Conservation (phyloP, 2,113 vertebrate species). For the Poeciliopsis turrubarensis region DNA sequence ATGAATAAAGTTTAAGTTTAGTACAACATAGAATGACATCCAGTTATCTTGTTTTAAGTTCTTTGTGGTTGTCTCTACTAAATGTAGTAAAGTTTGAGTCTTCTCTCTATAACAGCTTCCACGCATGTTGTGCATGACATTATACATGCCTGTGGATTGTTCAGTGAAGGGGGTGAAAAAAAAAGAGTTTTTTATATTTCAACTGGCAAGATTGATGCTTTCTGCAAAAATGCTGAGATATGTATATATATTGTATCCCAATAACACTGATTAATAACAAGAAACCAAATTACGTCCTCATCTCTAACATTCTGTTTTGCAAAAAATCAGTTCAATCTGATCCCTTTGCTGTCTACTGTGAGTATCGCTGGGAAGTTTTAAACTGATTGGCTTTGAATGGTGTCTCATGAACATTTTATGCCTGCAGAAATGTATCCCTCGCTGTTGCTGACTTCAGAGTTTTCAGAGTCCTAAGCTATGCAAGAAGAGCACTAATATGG, state of each 20-base stretch:
- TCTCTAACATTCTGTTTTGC: constrained; percentile 18
- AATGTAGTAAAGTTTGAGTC: background rate
- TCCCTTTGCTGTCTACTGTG: constrained; percentile 1
- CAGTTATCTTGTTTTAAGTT: background rate
- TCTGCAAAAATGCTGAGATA: too few relatives aligned
- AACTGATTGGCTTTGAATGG: background rate
- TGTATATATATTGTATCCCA: too few relatives aligned
- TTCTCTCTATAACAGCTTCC: background rate
- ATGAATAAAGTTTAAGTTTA: too few relatives aligned
- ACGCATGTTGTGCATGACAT: background rate
- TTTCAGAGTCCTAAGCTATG: constrained; percentile 11
- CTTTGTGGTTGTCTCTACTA: too few relatives aligned
- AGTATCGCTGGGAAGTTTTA: constrained; percentile 1
- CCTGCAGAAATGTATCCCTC: constrained; percentile 8
- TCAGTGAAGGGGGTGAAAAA: too few relatives aligned
- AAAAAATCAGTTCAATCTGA: constrained; percentile 9
- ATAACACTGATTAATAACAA: too few relatives aligned
- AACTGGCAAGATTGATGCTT: too few relatives aligned
- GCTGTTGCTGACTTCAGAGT: constrained; percentile 30
- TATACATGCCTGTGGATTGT: too few relatives aligned
- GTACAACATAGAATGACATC: too few relatives aligned
- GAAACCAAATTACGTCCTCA: constrained; percentile 21
- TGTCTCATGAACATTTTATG: background rate
- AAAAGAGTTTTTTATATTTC: too few relatives aligned
- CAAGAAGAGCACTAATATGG: constrained; percentile 33